Evolutionary conservation across 2,113 vertebrate genomes (phyloP).

Genomic region (Nothocercus julius): DNA sequence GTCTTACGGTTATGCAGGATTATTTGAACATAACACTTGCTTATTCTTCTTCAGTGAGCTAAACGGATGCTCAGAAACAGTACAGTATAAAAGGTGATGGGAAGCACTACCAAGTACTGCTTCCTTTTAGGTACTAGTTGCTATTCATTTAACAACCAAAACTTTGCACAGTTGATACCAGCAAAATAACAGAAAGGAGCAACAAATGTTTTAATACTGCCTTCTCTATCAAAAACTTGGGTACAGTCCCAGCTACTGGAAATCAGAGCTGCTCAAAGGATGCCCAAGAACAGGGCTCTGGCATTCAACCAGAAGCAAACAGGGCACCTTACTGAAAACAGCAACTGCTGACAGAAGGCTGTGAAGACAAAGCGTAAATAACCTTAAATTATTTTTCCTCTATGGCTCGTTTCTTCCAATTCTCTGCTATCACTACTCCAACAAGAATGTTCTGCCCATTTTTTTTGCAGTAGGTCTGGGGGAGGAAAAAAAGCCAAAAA

Average conservation of each 20-base stretch:
- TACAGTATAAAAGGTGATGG: not conserved
- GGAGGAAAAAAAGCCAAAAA: not conserved
- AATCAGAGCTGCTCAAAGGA: not conserved
- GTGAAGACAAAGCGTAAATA: not conserved
- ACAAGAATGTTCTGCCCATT: not conserved
- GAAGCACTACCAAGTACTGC: not conserved
- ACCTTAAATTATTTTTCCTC: not conserved
- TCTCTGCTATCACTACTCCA: not conserved
- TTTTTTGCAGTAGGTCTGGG: not conserved
- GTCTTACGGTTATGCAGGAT: not conserved
- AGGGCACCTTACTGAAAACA: not conserved
- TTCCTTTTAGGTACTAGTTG: not conserved
- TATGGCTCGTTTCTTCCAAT: not conserved
- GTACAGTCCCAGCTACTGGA: not conserved
- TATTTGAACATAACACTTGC: not conserved
- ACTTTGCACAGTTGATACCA: not conserved
- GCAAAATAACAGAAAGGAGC: not conserved
- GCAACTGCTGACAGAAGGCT: not conserved
- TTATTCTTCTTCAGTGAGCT: not conserved
- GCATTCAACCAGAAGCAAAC: not conserved
- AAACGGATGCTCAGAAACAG: accelerated
- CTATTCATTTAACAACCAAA: not conserved
- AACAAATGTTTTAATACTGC: not conserved
- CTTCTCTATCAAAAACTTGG: not conserved
- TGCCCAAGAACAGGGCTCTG: not conserved